These are phyloP conservation scores for Anthoscopus minutus DNA, from an alignment of 2,113 vertebrate species.

Conservation along the genomic window DNA sequence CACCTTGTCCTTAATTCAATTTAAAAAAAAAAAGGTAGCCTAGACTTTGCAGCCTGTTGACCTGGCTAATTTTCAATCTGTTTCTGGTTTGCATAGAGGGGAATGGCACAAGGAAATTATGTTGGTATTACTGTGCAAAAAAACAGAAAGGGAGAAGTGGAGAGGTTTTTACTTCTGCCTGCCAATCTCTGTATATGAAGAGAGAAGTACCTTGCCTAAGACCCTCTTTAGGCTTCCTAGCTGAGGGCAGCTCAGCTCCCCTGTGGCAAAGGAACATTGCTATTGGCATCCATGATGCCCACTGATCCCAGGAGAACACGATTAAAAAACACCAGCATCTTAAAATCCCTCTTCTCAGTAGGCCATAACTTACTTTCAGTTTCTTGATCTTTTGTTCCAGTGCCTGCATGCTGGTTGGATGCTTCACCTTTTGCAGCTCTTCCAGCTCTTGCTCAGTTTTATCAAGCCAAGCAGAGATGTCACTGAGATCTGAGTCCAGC, in stretches of 20 bases:
- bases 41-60: background rate
- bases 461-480: slow-evolving; percentile 80
- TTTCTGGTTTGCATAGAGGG: background rate
- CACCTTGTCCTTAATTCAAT: background rate
- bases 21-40: background rate
- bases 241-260: background rate
- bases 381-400: slow-evolving; percentile 74
- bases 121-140: rapidly evolving
- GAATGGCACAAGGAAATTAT: background rate
- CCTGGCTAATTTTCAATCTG: background rate
- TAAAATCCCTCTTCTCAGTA: background rate
- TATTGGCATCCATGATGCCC: background rate
- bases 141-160: background rate
- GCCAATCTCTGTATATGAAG: background rate
- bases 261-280: background rate
- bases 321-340: background rate
- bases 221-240: background rate
- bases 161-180: background rate
- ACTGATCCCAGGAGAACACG: background rate
- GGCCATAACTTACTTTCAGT: slow-evolving; percentile 73
- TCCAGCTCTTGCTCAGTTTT: slow-evolving; percentile 78
- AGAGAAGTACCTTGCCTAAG: background rate
- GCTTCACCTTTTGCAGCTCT: slow-evolving; percentile 59
- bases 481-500: slow-evolving; percentile 76
- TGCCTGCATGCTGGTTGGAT: slow-evolving; percentile 60